Conservation (phyloP, 2,888 invertebrate genomes). For the Scaptomyza caliginosa region DNA sequence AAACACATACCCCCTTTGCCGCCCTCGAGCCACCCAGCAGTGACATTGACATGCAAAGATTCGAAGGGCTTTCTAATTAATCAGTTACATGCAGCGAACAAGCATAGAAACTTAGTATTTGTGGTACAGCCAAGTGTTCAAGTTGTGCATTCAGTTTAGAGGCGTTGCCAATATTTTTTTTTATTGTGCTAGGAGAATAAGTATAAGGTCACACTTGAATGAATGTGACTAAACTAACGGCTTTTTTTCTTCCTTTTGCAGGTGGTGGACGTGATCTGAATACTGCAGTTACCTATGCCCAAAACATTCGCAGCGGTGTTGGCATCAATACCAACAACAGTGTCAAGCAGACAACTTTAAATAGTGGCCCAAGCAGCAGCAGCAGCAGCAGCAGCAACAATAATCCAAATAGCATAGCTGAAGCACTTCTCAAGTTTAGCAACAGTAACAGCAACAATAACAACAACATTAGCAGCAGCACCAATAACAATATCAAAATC, state of each 20-base stretch:
- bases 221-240: too few species aligned
- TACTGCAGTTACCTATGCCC: constrained; percentile 89
- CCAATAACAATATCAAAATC: constrained; percentile 57
- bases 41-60: not conserved
- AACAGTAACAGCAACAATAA: constrained; percentile 44
- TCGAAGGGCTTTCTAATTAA: not conserved
- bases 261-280: constrained; percentile 95
- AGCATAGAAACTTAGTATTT: not conserved
- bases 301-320: constrained; percentile 83
- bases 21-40: not conserved
- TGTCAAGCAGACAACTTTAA: not conserved
- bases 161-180: not conserved
- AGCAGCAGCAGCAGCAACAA: constrained; percentile 44
- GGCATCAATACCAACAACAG: constrained; percentile 59
- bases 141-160: not conserved
- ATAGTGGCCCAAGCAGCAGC: constrained; percentile 20
- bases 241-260: constrained; percentile 78
- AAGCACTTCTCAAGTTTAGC: constrained; percentile 35
- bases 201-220: too few species aligned
- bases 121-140: not conserved
- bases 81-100: not conserved
- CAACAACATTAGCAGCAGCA: constrained; percentile 67
- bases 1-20: not conserved
- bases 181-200: too few species aligned
- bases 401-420: constrained; percentile 72